These are phyloP conservation scores for Heliornis fulica DNA, from an alignment of 2,113 vertebrate genomes.

Conservation along the genomic window DNA sequence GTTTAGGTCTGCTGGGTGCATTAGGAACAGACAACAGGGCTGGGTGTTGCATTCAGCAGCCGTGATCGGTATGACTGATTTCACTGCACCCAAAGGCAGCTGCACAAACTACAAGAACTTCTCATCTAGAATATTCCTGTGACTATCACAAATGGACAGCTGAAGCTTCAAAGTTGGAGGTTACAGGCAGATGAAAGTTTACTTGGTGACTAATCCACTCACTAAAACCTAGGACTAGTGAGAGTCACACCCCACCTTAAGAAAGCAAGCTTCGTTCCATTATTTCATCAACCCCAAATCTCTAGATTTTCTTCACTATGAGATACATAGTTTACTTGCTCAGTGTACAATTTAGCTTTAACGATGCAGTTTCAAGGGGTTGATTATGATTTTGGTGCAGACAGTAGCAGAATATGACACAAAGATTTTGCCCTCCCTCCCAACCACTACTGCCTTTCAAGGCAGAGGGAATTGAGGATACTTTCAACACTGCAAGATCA, in stretches of 20 bases:
- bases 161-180: background rate
- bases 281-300: background rate
- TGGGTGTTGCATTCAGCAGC: background rate
- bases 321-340: background rate
- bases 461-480: background rate
- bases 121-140: background rate
- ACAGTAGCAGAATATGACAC: accelerated
- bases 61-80: background rate
- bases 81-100: background rate
- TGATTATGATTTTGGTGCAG: background rate
- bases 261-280: background rate
- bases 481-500: background rate
- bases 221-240: background rate
- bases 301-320: background rate
- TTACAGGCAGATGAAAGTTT: background rate
- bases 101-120: background rate
- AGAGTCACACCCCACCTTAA: background rate
- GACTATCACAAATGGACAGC: background rate
- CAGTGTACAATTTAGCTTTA: background rate
- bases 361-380: background rate
- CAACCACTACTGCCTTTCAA: background rate
- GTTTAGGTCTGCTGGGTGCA: background rate
- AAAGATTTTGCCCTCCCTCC: background rate
- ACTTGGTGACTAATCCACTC: background rate
- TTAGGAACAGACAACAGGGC: background rate